Conservation (phyloP, 35 echinoderm and acorn worm species). For the Chiridota heheva region DNA sequence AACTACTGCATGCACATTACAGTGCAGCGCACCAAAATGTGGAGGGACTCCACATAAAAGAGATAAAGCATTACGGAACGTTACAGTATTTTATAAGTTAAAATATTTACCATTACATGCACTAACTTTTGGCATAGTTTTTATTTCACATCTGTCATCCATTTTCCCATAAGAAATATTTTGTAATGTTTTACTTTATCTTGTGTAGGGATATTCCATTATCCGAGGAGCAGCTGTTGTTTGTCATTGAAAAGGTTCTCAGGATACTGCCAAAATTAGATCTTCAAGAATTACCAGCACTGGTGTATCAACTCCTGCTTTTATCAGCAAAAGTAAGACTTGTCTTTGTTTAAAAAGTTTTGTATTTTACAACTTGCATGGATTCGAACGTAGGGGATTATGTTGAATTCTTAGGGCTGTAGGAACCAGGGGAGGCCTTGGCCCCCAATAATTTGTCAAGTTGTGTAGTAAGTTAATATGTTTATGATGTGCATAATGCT, state of each 20-base stretch:
- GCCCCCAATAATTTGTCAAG: no score
- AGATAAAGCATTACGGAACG: no score
- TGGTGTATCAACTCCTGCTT: slow-evolving; percentile 86
- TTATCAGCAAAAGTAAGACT: slow-evolving; percentile 57
- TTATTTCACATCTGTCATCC: background rate
- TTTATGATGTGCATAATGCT: no score
- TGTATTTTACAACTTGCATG: no score
- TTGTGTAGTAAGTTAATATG: no score
- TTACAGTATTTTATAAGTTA: no score
- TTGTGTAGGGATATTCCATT: slow-evolving; percentile 70
- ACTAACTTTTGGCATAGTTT: background rate
- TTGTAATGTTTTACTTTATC: background rate
- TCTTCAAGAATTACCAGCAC: slow-evolving; percentile 75
- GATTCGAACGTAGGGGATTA: no score
- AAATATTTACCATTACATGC: background rate
- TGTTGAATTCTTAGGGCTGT: no score
- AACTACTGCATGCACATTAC: no score
- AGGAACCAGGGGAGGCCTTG: no score
- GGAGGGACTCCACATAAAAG: no score
- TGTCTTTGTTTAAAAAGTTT: background rate
- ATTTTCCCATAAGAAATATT: background rate
- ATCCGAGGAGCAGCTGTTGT: slow-evolving; percentile 70
- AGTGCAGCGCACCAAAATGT: no score
- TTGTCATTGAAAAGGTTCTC: slow-evolving; percentile 85
- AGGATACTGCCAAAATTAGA: slow-evolving; percentile 65